Conservation (phyloP, 2,888 invertebrate genomes). For the Autographa pulchrina region DNA sequence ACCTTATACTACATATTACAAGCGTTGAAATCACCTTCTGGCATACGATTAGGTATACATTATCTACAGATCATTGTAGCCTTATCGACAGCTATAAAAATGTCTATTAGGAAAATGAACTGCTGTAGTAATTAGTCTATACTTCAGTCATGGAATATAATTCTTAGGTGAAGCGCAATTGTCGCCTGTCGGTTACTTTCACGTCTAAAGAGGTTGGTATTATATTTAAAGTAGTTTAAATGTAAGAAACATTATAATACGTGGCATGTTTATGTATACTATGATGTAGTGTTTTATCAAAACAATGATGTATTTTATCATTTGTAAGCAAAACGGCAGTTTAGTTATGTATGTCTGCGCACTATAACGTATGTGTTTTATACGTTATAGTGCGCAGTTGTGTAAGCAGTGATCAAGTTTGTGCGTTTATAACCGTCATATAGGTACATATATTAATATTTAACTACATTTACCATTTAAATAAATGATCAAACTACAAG, state of each 20-base stretch:
- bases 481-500: neutral
- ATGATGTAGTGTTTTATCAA: neutral
- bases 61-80: neutral
- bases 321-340: constrained; percentile 2
- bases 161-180: no score
- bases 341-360: no score
- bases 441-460: no score
- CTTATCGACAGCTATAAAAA: neutral
- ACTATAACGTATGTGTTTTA: no score
- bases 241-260: no score
- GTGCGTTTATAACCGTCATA: neutral
- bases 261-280: neutral
- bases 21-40: no score
- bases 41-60: neutral
- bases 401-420: neutral
- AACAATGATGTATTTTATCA: neutral
- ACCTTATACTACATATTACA: no score
- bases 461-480: neutral
- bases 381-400: constrained; percentile 6
- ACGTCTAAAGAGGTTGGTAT: no score
- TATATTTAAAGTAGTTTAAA: no score
- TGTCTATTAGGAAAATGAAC: neutral
- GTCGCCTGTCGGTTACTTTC: no score
- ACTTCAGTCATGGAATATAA: no score
- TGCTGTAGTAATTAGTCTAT: neutral